Conservation (phyloP, 2,797 vertebrate genomes). For the Margarornis squamiger region DNA sequence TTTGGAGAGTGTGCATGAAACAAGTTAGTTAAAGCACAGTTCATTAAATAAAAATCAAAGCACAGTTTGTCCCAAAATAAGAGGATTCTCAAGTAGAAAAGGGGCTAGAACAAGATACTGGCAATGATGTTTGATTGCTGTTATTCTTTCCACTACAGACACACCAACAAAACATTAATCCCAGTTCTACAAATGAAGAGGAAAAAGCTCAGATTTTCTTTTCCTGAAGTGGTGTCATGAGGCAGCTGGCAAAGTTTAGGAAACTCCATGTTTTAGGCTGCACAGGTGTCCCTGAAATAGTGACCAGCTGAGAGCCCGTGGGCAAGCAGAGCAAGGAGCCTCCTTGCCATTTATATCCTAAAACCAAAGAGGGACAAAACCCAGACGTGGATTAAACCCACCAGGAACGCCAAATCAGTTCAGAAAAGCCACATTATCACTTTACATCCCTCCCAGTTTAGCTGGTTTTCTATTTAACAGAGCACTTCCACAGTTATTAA, state of each 20-base stretch:
- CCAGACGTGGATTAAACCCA: neutral
- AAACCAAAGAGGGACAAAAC: neutral
- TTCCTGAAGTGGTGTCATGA: neutral
- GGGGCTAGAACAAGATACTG: neutral
- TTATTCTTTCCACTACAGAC: neutral
- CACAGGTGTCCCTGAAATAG: neutral
- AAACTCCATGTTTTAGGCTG: neutral
- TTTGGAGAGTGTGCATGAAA: neutral
- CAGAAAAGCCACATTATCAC: neutral
- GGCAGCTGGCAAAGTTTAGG: neutral
- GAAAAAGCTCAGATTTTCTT: neutral
- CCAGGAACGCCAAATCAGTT: neutral
- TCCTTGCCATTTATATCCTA: neutral
- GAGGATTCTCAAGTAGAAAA: neutral
- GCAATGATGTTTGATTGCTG: neutral
- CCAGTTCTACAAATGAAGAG: neutral
- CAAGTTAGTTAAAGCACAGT: neutral
- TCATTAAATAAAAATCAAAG: neutral
- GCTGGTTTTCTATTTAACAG: neutral
- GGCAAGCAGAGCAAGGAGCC: neutral
- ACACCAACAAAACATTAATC: neutral
- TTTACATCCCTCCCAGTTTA: neutral
- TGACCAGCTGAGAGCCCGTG: neutral
- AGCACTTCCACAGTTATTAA: neutral
- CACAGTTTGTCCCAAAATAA: neutral